A percentile compares a stretch with the other conserved stretches of the same genome.
Conservation (phyloP, 2,888 invertebrate species). For the Pollenia labialis region DNA sequence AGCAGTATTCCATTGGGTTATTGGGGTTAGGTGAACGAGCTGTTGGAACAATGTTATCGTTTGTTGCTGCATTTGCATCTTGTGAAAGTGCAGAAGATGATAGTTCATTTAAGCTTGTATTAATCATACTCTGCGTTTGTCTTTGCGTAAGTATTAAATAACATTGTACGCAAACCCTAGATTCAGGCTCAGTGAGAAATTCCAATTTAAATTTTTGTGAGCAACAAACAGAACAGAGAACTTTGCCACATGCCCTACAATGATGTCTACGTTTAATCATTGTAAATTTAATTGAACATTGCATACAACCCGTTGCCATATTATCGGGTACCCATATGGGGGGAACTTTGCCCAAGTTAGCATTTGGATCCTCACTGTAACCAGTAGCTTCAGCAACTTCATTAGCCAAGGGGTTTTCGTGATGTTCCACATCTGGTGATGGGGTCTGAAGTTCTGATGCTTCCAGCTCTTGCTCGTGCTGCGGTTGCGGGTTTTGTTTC, state of each 20-base stretch:
- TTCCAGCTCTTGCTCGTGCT: constrained; percentile 18
- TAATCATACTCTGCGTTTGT: constrained; percentile 63
- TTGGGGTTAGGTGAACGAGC: constrained; percentile 90
- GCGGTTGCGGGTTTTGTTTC: neutral
- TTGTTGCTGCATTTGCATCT: constrained; percentile 55
- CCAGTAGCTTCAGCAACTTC: constrained; percentile 79
- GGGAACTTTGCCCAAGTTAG: constrained; percentile 88
- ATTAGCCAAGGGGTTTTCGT: constrained; percentile 24
- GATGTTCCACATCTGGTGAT: constrained; percentile 24
- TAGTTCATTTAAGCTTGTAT: neutral
- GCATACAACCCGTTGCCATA: constrained; percentile 92
- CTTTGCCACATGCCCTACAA: constrained; percentile 93
- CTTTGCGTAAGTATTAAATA: constrained; percentile 86
- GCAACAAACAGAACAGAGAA: constrained; percentile 92
- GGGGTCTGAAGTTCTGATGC: constrained; percentile 16
- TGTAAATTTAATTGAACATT: constrained; percentile 92
- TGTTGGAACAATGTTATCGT: constrained; percentile 66
- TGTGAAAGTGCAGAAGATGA: constrained; percentile 7
- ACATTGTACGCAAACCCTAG: constrained; percentile 91
- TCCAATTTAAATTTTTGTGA: constrained; percentile 88
- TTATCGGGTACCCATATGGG: constrained; percentile 95
- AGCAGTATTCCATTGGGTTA: constrained; percentile 95
- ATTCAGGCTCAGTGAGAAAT: constrained; percentile 90
- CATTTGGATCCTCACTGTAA: constrained; percentile 80
- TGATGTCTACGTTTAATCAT: constrained; percentile 93